Evolutionary conservation across 2,888 invertebrate species (phyloP), one percentile per base, ranked within the genome.

Genomic region (Napeogenes inachia): DNA sequence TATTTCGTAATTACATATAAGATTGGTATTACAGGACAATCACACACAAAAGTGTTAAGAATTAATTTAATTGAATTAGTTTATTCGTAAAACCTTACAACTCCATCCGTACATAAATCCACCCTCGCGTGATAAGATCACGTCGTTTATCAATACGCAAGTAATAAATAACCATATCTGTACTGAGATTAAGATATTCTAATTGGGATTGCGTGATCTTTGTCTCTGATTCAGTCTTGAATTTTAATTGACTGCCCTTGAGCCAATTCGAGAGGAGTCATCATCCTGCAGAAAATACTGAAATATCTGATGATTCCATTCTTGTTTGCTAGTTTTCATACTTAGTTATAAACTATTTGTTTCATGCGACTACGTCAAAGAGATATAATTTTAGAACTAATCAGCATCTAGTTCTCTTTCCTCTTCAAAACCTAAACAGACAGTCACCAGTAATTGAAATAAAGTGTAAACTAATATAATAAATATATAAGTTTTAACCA

Each of bases 131-230:
- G 79, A 81, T 80, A 75, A 64, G 61, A 78, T 78, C 78, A 65
- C 65, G 69, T 76, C 71, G 73, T 78, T 78, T 79, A 80, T 81
- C 79, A 79, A 76, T 75, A 73, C 60, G 60, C 65, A 57, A 60
- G 71, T 65, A 69, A 80, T 80, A 81, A 79, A 80, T 79, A 75
- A 72, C 70, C 64, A 55, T 60, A 61, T 74, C 77, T 74, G 75
- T 63, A 59, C 61, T 53, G 53, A 58, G 58, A 60, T 63, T 68
- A 69, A 68, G 70, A 71, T 72, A 67, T 70, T 75, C 75, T 75
- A 74, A 76, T 75, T 75, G 77, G 66, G 54, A 54, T 60, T 53
- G 64, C 64, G 58, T 58, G 57, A 68, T 66, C 55, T 42, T 59
- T 59, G 68, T 67, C 59, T 54, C 47, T 45, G 50, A n/a, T 35